Conservation (phyloP, 2,113 vertebrate species). For the Ptilorrhoa leucosticta region DNA sequence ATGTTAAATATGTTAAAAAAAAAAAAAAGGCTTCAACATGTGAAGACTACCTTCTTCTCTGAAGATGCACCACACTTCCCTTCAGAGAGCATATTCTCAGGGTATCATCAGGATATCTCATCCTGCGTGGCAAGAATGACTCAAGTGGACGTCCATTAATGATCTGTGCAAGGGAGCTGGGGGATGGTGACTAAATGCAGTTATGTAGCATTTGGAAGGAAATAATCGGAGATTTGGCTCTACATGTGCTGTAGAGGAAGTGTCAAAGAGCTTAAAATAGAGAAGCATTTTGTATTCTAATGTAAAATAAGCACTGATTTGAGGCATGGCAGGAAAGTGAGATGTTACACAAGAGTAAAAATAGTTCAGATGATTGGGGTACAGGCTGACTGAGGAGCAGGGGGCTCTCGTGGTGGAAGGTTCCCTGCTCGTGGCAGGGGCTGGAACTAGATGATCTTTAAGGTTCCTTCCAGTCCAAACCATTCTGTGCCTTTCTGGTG, state of each 20-base stretch:
- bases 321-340: background rate
- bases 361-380: fast-evolving
- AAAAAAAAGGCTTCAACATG: background rate
- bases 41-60: background rate
- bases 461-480: background rate
- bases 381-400: background rate
- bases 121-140: background rate
- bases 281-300: background rate
- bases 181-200: background rate
- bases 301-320: background rate
- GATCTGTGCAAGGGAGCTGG: background rate
- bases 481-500: background rate
- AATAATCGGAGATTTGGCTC: background rate
- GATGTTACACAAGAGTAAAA: background rate
- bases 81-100: background rate
- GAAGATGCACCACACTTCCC: background rate
- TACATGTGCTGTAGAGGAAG: conserved; percentile 20
- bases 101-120: background rate
- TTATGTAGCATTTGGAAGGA: background rate
- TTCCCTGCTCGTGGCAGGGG: background rate
- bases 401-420: background rate
- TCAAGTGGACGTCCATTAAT: background rate
- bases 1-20: conserved; percentile 17
- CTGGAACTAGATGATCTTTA: background rate
- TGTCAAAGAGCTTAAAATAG: conserved; percentile 16